A percentile compares a stretch with the other conserved stretches of the same genome.
These are phyloP conservation scores for Platycercus adscitus DNA, from an alignment of 2,113 vertebrate species.

Conservation along the genomic window DNA sequence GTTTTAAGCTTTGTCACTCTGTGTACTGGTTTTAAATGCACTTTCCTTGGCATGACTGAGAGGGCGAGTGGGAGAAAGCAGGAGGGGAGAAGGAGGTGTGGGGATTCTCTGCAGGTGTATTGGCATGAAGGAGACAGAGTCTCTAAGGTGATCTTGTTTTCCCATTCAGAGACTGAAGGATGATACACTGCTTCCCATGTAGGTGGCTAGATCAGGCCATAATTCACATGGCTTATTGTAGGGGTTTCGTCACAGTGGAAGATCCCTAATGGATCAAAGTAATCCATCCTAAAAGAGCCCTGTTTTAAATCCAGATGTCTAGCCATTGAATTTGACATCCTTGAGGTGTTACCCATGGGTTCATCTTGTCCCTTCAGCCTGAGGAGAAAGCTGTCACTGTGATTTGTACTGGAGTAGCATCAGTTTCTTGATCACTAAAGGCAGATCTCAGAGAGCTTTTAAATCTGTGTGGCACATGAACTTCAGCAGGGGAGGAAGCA, in stretches of 20 bases:
- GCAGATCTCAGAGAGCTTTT: background rate
- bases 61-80: background rate
- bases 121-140: background rate
- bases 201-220: background rate
- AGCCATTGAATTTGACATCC: background rate
- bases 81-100: background rate
- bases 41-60: background rate
- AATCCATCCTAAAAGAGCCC: background rate
- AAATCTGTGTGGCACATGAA: background rate
- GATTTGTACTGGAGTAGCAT: background rate
- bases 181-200: background rate
- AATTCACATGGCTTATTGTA: background rate
- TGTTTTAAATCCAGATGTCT: background rate
- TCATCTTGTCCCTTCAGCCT: background rate
- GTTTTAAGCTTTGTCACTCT: background rate
- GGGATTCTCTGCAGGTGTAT: background rate
- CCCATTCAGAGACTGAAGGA: background rate
- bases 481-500: background rate
- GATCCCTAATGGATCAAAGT: background rate
- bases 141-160: background rate
- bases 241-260: background rate
- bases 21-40: background rate
- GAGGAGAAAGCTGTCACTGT: background rate
- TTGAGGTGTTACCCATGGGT: fast-evolving
- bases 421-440: background rate